Percentiles rank a stretch among this genome's conserved stretches.
Evolutionary conservation across 2,797 vertebrate genomes (phyloP).

Genomic region (Hozukius guyotensis): DNA sequence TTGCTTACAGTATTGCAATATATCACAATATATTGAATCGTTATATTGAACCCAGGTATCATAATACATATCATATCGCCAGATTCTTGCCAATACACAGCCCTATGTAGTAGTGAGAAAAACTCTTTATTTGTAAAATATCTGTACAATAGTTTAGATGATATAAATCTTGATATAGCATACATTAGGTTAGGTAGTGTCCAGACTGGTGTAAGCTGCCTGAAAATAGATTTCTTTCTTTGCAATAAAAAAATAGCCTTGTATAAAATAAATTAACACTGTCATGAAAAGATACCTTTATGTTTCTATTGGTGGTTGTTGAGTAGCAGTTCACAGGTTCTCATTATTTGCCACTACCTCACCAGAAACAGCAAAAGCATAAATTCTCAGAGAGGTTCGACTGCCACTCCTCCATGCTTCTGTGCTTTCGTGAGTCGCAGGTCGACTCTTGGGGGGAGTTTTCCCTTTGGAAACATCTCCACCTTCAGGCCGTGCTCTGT

Average conservation of each 20-base stretch:
- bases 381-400: constrained; percentile 7
- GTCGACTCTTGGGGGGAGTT: constrained; percentile 43
- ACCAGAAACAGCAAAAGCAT: constrained; percentile 13
- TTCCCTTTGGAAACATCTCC: constrained; percentile 67
- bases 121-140: constrained; percentile 41
- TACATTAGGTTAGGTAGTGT: constrained; percentile 44
- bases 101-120: neutral
- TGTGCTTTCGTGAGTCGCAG: constrained; percentile 36
- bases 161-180: constrained; percentile 43
- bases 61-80: too few relatives aligned
- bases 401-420: constrained; percentile 24
- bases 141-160: constrained; percentile 15
- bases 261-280: constrained; percentile 63
- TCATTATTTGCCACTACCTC: constrained; percentile 6
- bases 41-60: too few relatives aligned
- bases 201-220: constrained; percentile 55
- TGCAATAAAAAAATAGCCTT: constrained; percentile 42
- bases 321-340: constrained; percentile 31
- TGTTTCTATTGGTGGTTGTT: constrained; percentile 32
- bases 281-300: constrained; percentile 42
- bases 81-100: too few relatives aligned
- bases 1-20: too few relatives aligned
- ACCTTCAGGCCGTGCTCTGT: constrained; percentile 68
- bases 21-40: too few relatives aligned
- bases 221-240: constrained; percentile 53